Conservation (phyloP, 2,113 vertebrate species). For the Erythrolamprus reginae region DNA sequence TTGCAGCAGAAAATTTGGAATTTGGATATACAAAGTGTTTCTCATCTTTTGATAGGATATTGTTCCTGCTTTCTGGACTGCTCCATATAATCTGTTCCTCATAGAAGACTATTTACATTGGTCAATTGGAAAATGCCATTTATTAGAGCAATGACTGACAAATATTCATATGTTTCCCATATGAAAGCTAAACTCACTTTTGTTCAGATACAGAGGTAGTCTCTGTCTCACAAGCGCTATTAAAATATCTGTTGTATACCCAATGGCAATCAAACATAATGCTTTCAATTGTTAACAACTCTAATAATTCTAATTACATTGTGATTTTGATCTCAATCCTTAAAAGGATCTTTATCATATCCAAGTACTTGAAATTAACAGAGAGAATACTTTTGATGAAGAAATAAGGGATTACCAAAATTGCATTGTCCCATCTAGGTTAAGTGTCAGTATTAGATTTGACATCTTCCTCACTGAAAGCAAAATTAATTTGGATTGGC, state of each 20-base stretch:
- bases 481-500: background rate
- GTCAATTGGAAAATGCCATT: background rate
- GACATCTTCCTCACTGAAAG: background rate
- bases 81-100: background rate
- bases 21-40: background rate
- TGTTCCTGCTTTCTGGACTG: background rate
- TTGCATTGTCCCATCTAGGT: background rate
- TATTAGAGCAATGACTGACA: background rate
- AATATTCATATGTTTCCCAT: background rate
- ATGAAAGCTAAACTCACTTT: background rate
- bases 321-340: background rate
- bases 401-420: background rate
- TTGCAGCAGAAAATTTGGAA: background rate
- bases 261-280: background rate
- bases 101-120: background rate
- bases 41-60: background rate
- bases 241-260: background rate
- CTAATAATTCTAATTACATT: background rate
- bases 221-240: background rate
- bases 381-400: background rate
- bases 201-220: background rate
- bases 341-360: background rate
- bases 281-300: background rate
- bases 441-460: background rate
- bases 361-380: background rate